Conservation (phyloP, 1,140 invertebrate species). For the Drosophila kepulauana region DNA sequence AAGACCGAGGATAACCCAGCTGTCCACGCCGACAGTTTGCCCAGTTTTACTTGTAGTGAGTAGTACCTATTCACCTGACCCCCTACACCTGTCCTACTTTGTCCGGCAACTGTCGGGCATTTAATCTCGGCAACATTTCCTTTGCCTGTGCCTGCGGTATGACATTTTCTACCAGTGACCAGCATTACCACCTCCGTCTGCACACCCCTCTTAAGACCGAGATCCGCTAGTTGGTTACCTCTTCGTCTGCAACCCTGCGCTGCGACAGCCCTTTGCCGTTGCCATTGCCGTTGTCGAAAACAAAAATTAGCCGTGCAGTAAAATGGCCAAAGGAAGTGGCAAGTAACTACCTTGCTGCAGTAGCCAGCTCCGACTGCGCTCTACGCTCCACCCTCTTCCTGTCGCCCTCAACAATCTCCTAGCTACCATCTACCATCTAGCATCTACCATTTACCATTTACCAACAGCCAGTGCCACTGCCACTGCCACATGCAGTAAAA, state of each 20-base stretch:
- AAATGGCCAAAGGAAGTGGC: conserved; percentile 81
- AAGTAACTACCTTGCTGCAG: conserved; percentile 73
- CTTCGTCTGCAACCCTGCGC: conserved; percentile 11
- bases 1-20: conserved; percentile 55
- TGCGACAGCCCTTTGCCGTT: conserved; percentile 57
- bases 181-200: conserved; percentile 7
- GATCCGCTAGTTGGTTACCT: neutral
- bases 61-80: neutral
- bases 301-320: conserved; percentile 80
- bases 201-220: neutral
- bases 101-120: conserved; percentile 55
- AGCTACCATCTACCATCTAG: conserved; percentile 11
- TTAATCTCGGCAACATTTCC: conserved; percentile 80
- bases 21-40: conserved; percentile 52
- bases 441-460: conserved; percentile 4
- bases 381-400: conserved; percentile 1
- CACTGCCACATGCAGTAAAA: conserved; percentile 74
- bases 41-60: neutral
- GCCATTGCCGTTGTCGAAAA: conserved; percentile 71
- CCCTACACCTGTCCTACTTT: neutral
- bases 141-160: conserved; percentile 64
- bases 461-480: conserved; percentile 10
- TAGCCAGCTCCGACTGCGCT: conserved; percentile 46
- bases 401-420: neutral
- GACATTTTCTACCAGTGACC: conserved; percentile 73